Evolutionary conservation across 2,888 invertebrate species (phyloP).

Genomic region (Lysandra bellargus): DNA sequence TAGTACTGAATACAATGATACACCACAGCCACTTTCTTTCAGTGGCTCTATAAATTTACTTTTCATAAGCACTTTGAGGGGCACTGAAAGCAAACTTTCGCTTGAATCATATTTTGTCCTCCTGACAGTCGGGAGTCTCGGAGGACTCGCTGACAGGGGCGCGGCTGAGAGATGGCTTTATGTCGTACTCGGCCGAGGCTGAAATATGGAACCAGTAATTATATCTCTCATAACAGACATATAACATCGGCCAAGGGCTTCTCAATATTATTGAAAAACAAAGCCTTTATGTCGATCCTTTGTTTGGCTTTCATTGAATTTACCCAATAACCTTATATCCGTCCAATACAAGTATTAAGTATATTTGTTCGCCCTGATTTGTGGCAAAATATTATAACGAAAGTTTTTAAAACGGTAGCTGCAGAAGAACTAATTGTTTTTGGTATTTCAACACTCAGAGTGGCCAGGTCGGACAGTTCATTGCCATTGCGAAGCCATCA

Average conservation of each 20-base stretch:
- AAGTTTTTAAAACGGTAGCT: background rate
- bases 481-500: background rate
- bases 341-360: background rate
- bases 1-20: background rate
- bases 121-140: conserved; percentile 43
- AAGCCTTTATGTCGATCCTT: conserved; percentile 49
- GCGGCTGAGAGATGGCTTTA: conserved; percentile 52
- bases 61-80: background rate
- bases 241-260: conserved; percentile 58
- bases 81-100: conserved; percentile 20
- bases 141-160: conserved; percentile 45
- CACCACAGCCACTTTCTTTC: background rate
- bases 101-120: conserved; percentile 44
- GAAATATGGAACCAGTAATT: conserved; percentile 55
- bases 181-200: conserved; percentile 52
- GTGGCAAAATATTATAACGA: background rate
- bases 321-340: background rate
- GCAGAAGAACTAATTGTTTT: background rate
- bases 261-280: conserved; percentile 51
- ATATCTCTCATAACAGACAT: conserved; percentile 53
- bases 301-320: conserved; percentile 17
- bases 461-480: background rate
- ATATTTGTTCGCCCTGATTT: background rate
- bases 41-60: background rate
- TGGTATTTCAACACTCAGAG: too few species aligned